Conservation (phyloP, 1,140 invertebrate genomes). For the Philopotamus ludificatus region DNA sequence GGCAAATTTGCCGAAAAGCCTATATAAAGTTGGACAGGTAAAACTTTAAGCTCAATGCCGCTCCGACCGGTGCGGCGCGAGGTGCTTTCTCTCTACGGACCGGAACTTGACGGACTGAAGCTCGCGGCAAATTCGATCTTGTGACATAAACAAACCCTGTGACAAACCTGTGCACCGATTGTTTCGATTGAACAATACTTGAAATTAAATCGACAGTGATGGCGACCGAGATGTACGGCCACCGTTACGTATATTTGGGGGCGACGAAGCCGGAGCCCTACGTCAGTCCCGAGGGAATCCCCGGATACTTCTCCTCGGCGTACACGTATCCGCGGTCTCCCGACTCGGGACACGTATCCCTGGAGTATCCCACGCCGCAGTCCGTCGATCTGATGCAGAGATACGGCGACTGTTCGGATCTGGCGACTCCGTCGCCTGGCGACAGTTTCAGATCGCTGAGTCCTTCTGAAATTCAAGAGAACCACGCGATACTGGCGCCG, state of each 20-base stretch:
- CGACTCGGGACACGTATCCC: slow-evolving; percentile 52
- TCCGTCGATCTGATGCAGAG: slow-evolving; percentile 47
- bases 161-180: slow-evolving; percentile 1
- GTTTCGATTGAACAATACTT: not conserved
- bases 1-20: slow-evolving; percentile 26
- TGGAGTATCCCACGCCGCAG: slow-evolving; percentile 52
- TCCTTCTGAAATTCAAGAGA: slow-evolving; percentile 33
- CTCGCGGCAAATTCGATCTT: not conserved
- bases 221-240: slow-evolving; percentile 55
- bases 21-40: slow-evolving; percentile 40
- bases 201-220: slow-evolving; percentile 39
- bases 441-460: slow-evolving; percentile 39
- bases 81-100: too few species aligned
- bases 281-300: slow-evolving; percentile 48
- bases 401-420: slow-evolving; percentile 41
- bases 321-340: slow-evolving; percentile 52
- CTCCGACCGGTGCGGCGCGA: slow-evolving; percentile 33
- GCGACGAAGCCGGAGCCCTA: slow-evolving; percentile 51
- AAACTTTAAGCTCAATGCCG: slow-evolving; percentile 29
- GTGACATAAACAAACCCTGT: slow-evolving; percentile 19
- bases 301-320: slow-evolving; percentile 44
- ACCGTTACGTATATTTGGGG: slow-evolving; percentile 48
- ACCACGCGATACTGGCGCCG: not conserved
- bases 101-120: not conserved
- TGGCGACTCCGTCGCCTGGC: slow-evolving; percentile 38